Conservation (phyloP, 1,140 invertebrate genomes). For the Drosophila nigrodunni region DNA sequence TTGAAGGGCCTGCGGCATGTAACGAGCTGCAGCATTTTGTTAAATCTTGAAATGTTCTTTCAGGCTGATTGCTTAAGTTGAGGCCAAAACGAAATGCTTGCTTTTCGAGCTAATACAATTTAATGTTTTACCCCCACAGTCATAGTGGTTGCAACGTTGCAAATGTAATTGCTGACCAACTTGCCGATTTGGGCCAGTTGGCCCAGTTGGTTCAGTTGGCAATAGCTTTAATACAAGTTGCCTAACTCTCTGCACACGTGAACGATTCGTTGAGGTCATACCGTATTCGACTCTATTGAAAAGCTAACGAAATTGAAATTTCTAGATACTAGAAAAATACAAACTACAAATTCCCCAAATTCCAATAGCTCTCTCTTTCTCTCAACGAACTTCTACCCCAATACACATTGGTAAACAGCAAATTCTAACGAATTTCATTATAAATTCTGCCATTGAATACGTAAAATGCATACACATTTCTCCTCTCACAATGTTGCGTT, state of each 20-base stretch:
- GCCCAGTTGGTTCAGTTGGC: slow-evolving; percentile 9
- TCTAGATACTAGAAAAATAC: slow-evolving; percentile 2
- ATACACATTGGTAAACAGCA: background rate
- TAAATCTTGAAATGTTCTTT: slow-evolving; percentile 67
- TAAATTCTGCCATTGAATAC: slow-evolving; percentile 11
- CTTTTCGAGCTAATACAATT: slow-evolving; percentile 70
- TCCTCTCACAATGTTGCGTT: slow-evolving; percentile 2
- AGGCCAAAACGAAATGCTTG: slow-evolving; percentile 64
- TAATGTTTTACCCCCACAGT: slow-evolving; percentile 49
- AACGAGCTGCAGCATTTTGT: slow-evolving; percentile 30
- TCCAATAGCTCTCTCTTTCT: background rate
- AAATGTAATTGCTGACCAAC: slow-evolving; percentile 38
- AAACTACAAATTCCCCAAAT: slow-evolving; percentile 1
- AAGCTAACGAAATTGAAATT: slow-evolving; percentile 9
- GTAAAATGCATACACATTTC: slow-evolving; percentile 2
- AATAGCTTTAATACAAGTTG: slow-evolving; percentile 26
- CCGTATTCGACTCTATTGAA: background rate
- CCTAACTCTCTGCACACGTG: slow-evolving; percentile 32
- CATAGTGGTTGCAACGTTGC: slow-evolving; percentile 45
- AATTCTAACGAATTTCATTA: slow-evolving; percentile 14
- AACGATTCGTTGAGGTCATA: slow-evolving; percentile 33
- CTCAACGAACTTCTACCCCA: background rate
- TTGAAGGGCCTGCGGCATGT: slow-evolving; percentile 5
- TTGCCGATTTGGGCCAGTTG: slow-evolving; percentile 8
- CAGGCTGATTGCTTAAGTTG: slow-evolving; percentile 66